Evolutionary conservation across 2,797 vertebrate species (phyloP).

Genomic region (Furcifer pardalis): DNA sequence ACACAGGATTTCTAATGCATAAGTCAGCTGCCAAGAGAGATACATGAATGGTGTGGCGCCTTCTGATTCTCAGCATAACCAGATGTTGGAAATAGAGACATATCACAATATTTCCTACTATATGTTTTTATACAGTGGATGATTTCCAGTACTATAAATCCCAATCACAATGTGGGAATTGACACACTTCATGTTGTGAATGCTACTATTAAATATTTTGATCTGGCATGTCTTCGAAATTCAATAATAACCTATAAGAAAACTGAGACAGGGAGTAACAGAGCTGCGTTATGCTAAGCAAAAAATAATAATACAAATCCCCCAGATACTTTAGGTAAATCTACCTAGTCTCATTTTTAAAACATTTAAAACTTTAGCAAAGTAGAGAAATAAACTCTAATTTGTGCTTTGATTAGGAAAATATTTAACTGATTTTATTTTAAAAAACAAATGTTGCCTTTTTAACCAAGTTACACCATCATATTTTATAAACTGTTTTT

Average conservation of each 20-base stretch:
- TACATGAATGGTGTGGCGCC: not conserved
- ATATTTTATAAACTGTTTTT: constrained; percentile 56
- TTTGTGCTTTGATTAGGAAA: constrained; percentile 59
- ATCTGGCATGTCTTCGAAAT: constrained; percentile 38
- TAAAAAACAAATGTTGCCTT: constrained; percentile 64
- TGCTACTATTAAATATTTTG: not conserved
- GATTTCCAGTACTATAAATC: not conserved
- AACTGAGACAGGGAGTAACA: constrained; percentile 35
- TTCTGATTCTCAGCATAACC: not conserved
- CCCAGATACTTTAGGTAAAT: constrained; percentile 12
- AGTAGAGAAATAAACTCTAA: constrained; percentile 57
- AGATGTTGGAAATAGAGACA: not conserved
- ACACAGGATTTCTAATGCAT: not conserved
- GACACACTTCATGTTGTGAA: not conserved
- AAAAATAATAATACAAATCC: not conserved
- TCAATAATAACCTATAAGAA: not conserved
- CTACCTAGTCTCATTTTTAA: constrained; percentile 41
- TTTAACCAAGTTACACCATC: constrained; percentile 69
- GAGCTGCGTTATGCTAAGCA: constrained; percentile 24
- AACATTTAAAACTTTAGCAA: constrained; percentile 49
- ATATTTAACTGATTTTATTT: constrained; percentile 41
- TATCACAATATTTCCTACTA: not conserved
- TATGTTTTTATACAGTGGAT: not conserved
- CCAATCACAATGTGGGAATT: not conserved
- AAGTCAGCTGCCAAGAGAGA: not conserved